Evolutionary conservation across 2,888 invertebrate species (phyloP), one percentile per base, ranked within the genome.

Genomic region (Pandemis corylana): DNA sequence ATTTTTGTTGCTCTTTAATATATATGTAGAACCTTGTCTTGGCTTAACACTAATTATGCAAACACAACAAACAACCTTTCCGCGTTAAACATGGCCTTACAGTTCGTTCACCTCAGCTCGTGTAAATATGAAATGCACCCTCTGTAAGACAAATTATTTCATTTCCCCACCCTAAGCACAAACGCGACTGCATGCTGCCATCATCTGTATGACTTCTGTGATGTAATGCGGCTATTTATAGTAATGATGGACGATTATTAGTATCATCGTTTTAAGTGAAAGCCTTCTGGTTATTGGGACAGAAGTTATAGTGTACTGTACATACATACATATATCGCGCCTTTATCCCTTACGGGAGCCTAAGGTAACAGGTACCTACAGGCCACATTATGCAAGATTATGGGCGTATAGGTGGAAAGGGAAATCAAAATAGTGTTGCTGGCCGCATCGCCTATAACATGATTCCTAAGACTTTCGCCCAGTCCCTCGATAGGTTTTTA

Each of bases 71-170:
- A 64, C 69, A 66, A 42, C 56, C 63, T 61, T 46, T 61, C 51
- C 67, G 62, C 65, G 49, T 44, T 64, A 66, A 69, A 71, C 72
- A 41, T 68, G 63, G 80, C 82, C 74, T 67, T 53, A 75, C 71
- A 83, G 91, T 87, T 90, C 91, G 81, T 91, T 93, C 90, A 92
- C 89, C 93, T 88, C 87, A 41, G 41, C 80, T 79, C 80, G 81
- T 85, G 85, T 84, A 89, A 90, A 93, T 94, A 93, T 92, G 92
- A 92, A 92, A 93, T 93, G 92, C 94, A 93, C 94, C 94, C 94
- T 89, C 84, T 85, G 88, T 85, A 87, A 92, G 94, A 94, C 93
- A 94, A 94, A 94, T 94, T 92, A 93, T 94, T 94, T 94, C 94
- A 94, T 94, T 94, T 94, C 93, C 94, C 89, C 87, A 83, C 82